Conservation (phyloP, 1,140 invertebrate species). For the Scaptomyza hsui region DNA sequence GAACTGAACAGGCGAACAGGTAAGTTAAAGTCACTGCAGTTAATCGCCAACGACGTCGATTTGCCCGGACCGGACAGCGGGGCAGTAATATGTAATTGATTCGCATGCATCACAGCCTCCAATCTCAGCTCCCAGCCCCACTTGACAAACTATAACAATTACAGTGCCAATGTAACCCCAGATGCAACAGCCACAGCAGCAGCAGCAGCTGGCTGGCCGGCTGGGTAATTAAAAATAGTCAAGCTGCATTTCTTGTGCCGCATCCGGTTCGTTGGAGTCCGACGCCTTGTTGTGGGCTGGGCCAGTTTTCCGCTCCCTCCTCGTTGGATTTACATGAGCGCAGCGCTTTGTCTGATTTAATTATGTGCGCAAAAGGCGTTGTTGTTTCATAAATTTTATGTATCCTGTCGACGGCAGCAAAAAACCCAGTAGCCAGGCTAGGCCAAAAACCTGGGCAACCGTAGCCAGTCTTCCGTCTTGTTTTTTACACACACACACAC, state of each 20-base stretch:
- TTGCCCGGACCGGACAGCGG: constrained; percentile 14
- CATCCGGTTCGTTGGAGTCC: constrained; percentile 61
- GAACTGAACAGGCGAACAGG: constrained; percentile 52
- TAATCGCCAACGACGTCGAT: constrained; percentile 70
- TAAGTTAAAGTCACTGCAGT: constrained; percentile 81
- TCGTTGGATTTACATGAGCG: constrained; percentile 70
- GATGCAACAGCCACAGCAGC: constrained; percentile 17
- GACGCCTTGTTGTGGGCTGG: constrained; percentile 41
- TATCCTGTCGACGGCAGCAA: constrained; percentile 64
- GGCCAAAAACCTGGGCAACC: constrained; percentile 1
- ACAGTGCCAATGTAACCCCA: constrained; percentile 46
- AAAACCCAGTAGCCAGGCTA: constrained; percentile 43
- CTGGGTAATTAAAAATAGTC: constrained; percentile 79
- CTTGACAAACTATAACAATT: constrained; percentile 76
- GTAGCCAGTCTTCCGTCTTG: constrained; percentile 32
- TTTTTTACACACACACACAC: no score
- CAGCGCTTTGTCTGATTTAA: constrained; percentile 79
- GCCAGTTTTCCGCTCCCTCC: constrained; percentile 1
- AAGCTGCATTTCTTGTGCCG: constrained; percentile 75
- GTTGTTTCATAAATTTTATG: constrained; percentile 82
- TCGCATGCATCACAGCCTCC: constrained; percentile 50
- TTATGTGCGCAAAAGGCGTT: constrained; percentile 80
- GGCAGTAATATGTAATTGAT: constrained; percentile 74
- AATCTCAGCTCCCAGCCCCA: constrained; percentile 21
- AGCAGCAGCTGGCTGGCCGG: constrained; percentile 44